Base-by-base conservation (phyloP, 2,797 vertebrate genomes). In the Apogon hyalosoma region DNA sequence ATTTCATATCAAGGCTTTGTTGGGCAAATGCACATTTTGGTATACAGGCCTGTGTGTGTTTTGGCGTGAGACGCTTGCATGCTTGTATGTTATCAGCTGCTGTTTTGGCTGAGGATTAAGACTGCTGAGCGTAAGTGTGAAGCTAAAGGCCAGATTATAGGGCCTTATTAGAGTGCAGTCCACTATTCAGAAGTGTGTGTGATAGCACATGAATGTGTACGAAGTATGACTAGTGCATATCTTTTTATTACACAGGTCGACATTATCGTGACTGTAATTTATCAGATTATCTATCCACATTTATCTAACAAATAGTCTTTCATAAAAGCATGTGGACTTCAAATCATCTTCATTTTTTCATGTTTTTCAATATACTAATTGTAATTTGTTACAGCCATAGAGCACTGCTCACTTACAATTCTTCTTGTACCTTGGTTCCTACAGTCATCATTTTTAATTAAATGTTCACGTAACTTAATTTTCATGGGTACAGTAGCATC, bases 111-210 rank as follows among this genome's bases (percentile, higher is more conserved):
- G 49, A 64, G 70, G 88, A 88, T 89, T 90, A 87, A 73, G 72
- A 72, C 68, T 14, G 57, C 57, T 85, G 82, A 84, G 79, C 39
- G 71, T 77, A 69, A 78, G 82, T 84, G 74, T 77, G 69, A 83
- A 80, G 84, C 82, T 83, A 87, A 87, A 88, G 67, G 81, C 61
- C 84, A 90, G 91, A 92, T 93, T 93, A 90, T 60, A 73, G 63
- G 62, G 39, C 69, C 69, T 80, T 86, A 82, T 85, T 82, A 83
- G 77, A 87, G 67, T 86, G 82, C 66, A 73, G 86, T 82, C 77
- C 73, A 73, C 63, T 64, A 60, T 68, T 80, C 21, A 9, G 75
- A 79, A 70, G 72, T 55, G 39, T 61, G 71, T 63, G 55, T 66
- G 61, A 59, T 55, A 58, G 63, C 66, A 70, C 68, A 61, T 43